Percentiles rank a stretch among this genome's conserved stretches.
Evolutionary conservation across 2,113 vertebrate genomes (phyloP).

Genomic region (Gnathonemus longibarbis): DNA sequence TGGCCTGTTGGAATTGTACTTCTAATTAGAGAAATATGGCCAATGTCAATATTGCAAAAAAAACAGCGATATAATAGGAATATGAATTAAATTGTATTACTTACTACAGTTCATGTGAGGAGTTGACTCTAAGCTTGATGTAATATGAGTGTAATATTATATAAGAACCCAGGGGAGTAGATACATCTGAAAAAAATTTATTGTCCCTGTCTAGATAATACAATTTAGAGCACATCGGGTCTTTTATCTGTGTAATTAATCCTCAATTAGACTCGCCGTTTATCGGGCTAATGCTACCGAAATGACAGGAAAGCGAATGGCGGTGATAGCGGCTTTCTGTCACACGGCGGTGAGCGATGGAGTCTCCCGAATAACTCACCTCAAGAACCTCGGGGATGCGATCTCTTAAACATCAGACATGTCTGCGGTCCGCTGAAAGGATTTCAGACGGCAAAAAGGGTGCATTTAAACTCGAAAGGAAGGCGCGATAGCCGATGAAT

Average conservation of each 20-base stretch:
- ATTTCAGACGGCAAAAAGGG: background rate
- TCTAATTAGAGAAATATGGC: background rate
- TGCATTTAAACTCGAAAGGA: background rate
- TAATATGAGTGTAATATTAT: constrained; percentile 29
- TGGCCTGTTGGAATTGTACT: background rate
- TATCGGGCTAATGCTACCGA: constrained; percentile 15
- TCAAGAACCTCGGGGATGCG: background rate
- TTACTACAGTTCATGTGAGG: constrained; percentile 15
- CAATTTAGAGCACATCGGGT: constrained; percentile 19
- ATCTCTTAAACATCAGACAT: background rate
- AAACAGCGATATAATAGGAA: background rate
- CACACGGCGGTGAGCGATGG: background rate
- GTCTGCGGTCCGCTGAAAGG: background rate
- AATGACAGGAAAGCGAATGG: background rate
- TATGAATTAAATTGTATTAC: constrained; percentile 19
- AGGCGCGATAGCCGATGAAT: background rate
- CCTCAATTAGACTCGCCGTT: constrained; percentile 10
- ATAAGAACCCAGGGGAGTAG: background rate
- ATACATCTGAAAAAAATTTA: constrained; percentile 10
- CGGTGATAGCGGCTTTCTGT: background rate
- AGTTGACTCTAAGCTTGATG: constrained; percentile 16
- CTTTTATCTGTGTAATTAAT: constrained; percentile 22
- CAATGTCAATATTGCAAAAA: background rate
- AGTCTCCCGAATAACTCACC: background rate
- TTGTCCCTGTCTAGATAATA: constrained; percentile 24